Evolutionary conservation across 2,888 invertebrate genomes (phyloP).

Genomic region (Parnassius apollo): DNA sequence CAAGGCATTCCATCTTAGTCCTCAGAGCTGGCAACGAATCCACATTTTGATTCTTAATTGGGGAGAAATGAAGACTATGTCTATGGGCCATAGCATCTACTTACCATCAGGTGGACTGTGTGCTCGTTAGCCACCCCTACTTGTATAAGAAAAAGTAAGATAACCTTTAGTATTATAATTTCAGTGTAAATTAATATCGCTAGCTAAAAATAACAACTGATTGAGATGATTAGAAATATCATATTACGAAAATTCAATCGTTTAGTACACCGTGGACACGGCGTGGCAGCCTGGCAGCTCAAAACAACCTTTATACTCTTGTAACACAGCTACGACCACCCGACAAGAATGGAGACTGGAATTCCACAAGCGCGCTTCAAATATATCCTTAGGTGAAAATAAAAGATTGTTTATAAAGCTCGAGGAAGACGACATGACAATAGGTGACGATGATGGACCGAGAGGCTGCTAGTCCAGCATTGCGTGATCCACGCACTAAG

Average conservation of each 20-base stretch:
- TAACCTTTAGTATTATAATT: no score
- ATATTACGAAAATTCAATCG: constrained; percentile 50
- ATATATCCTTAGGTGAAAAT: constrained; percentile 78
- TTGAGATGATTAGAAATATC: not conserved
- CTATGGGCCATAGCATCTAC: no score
- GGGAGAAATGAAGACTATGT: no score
- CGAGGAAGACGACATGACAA: constrained; percentile 78
- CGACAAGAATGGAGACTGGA: constrained; percentile 73
- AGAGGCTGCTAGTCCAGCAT: constrained; percentile 50
- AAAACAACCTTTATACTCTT: constrained; percentile 76
- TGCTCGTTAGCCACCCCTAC: no score
- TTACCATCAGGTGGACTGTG: no score
- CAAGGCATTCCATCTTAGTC: no score
- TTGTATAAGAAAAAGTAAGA: no score
- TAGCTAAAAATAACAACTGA: not conserved
- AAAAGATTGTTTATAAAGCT: constrained; percentile 79
- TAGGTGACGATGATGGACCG: constrained; percentile 74
- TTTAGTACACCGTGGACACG: constrained; percentile 63
- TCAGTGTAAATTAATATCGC: constrained; percentile 1
- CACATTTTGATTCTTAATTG: no score
- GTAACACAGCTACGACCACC: constrained; percentile 74
- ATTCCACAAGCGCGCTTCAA: constrained; percentile 75
- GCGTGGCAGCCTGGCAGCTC: constrained; percentile 72
- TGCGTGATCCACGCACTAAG: constrained; percentile 37
- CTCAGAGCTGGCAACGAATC: no score